A percentile compares a stretch with the other conserved stretches of the same genome.
phyloP scores from a whole-genome alignment of 1,140 invertebrate species.

The Ephestia elutella region DNA sequence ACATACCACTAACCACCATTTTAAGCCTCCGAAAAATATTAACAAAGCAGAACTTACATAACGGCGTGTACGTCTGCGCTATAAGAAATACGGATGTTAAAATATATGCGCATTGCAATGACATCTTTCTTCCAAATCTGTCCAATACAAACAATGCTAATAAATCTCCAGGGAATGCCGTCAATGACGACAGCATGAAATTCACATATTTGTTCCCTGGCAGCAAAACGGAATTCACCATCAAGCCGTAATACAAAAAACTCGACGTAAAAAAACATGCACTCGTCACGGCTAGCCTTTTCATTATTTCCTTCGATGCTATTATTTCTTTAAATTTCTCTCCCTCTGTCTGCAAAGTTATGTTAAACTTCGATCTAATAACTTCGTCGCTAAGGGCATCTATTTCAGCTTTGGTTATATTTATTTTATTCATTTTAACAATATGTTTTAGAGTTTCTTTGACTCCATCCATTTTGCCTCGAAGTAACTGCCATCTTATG shows the following conservation, averaged over 20 bases:
- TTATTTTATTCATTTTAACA: conserved; percentile 43
- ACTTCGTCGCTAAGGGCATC: conserved; percentile 36
- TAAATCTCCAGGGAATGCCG: conserved; percentile 82
- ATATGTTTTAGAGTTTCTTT: conserved; percentile 43
- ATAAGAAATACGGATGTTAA: conserved; percentile 67
- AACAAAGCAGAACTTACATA: too few relatives aligned
- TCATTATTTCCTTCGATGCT: conserved; percentile 52
- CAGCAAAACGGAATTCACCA: conserved; percentile 83
- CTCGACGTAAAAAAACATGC: conserved; percentile 81
- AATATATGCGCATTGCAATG: conserved; percentile 75
- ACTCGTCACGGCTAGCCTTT: conserved; percentile 51
- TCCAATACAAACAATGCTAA: conserved; percentile 77
- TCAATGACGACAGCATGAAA: conserved; percentile 78
- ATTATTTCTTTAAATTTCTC: conserved; percentile 49
- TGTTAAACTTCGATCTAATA: conserved; percentile 43
- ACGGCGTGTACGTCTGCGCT: conserved; percentile 37
- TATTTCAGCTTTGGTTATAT: conserved; percentile 37
- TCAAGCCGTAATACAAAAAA: conserved; percentile 86
- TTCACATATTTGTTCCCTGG: conserved; percentile 81
- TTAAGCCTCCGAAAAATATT: too few relatives aligned
- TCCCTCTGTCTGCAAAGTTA: conserved; percentile 45
- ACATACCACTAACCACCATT: too few relatives aligned
- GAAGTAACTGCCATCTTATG: conserved; percentile 54
- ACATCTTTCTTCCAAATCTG: conserved; percentile 76
- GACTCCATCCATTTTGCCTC: conserved; percentile 41